Evolutionary conservation across 2,113 vertebrate genomes (phyloP).

Genomic region (Oenanthe oenanthe): DNA sequence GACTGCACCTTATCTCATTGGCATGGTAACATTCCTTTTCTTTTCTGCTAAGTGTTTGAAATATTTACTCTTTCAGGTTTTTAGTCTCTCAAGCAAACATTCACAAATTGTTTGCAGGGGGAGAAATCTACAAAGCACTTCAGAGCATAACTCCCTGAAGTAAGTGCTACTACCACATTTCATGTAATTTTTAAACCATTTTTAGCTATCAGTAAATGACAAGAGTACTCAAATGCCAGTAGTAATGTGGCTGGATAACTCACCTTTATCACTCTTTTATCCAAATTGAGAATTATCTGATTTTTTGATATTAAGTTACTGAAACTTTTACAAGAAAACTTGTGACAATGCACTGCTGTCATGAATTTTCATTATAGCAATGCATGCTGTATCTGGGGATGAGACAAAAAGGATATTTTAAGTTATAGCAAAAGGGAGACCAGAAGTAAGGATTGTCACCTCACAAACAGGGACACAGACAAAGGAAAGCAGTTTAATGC

Average conservation of each 20-base stretch:
- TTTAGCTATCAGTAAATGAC: background rate
- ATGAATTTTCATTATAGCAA: background rate
- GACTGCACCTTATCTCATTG: background rate
- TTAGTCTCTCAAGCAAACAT: background rate
- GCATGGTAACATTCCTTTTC: background rate
- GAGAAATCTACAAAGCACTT: background rate
- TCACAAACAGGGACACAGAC: background rate
- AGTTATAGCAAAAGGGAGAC: background rate
- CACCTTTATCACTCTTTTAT: background rate
- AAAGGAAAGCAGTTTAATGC: background rate
- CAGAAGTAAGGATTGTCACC: background rate
- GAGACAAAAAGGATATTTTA: background rate
- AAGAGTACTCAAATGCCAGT: accelerated
- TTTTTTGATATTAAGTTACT: background rate
- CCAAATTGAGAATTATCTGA: background rate
- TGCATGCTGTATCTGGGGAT: background rate
- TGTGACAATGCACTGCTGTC: background rate
- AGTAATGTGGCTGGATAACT: background rate
- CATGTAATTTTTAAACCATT: background rate
- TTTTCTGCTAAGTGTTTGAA: background rate
- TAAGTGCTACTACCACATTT: background rate
- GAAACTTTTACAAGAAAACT: background rate
- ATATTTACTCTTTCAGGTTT: background rate
- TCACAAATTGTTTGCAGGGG: background rate
- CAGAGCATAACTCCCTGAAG: background rate